Conservation (phyloP, 2,888 invertebrate genomes). For the Tetragonula carbonaria region DNA sequence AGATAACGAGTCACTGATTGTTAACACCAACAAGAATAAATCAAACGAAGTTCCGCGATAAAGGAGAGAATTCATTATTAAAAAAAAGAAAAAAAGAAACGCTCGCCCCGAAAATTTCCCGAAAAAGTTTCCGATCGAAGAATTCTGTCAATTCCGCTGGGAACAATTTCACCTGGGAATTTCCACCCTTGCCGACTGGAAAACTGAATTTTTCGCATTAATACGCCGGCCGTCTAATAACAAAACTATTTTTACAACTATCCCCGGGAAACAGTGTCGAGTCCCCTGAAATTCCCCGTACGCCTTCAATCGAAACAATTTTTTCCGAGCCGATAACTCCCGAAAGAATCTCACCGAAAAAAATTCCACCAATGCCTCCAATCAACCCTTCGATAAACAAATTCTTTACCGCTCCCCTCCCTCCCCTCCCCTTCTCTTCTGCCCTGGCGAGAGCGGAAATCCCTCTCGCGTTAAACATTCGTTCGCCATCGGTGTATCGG, state of each 20-base stretch:
- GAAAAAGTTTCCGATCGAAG: not conserved
- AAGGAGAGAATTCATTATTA: too few species aligned
- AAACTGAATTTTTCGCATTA: not conserved
- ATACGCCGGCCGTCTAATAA: not conserved
- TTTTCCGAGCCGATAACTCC: too few species aligned
- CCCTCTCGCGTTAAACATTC: conserved; percentile 8
- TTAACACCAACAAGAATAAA: too few species aligned
- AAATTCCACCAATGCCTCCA: not conserved
- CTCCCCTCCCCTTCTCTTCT: too few species aligned
- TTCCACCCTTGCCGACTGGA: not conserved
- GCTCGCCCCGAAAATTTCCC: too few species aligned
- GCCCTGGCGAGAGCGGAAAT: not conserved
- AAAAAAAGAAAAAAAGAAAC: too few species aligned
- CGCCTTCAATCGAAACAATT: too few species aligned
- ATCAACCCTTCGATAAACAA: not conserved
- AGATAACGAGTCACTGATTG: too few species aligned
- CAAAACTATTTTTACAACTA: not conserved
- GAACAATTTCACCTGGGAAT: not conserved
- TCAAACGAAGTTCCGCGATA: too few species aligned
- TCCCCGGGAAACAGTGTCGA: not conserved
- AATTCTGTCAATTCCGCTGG: not conserved
- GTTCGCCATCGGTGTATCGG: not conserved
- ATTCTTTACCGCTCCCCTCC: too few species aligned
- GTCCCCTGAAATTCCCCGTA: too few species aligned
- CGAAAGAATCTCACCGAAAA: not conserved